phyloP scores from a whole-genome alignment of 2,888 invertebrate genomes.

The Tachina lurida region DNA sequence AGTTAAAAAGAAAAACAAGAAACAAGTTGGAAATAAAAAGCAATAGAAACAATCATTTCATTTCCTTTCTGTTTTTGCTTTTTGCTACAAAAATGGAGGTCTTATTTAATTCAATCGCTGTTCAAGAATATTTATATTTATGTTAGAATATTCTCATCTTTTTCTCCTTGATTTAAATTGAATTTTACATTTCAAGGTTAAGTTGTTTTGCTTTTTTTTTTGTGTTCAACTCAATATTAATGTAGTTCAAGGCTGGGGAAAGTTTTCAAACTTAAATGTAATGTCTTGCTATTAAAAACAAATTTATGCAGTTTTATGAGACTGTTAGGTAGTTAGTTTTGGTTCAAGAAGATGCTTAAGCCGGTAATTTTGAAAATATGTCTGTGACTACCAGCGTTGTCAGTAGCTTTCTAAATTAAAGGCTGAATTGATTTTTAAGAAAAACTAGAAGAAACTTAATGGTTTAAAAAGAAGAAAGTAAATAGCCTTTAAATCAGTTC shows the following conservation, averaged over 20 bases:
- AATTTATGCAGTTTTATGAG: background rate
- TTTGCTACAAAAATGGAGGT: conserved; percentile 28
- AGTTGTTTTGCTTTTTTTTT: background rate
- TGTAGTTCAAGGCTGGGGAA: background rate
- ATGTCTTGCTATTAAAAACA: background rate
- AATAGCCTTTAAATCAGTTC: no score
- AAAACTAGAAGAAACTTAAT: no score
- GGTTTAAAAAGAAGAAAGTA: no score
- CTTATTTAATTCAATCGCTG: conserved; percentile 41
- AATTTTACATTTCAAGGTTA: conserved; percentile 14
- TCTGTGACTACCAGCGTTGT: no score
- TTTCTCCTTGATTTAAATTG: background rate
- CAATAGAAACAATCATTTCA: conserved; percentile 48
- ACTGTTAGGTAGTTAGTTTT: no score
- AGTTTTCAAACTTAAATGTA: background rate
- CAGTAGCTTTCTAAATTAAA: no score
- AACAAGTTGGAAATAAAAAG: conserved; percentile 33
- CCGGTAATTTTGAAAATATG: no score
- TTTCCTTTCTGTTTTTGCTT: conserved; percentile 48
- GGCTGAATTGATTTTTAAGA: no score
- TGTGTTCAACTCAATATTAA: background rate
- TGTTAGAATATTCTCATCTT: conserved; percentile 22
- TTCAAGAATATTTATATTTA: conserved; percentile 46
- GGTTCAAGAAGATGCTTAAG: no score
- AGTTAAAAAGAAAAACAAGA: background rate